Evolutionary conservation across 1,140 invertebrate genomes (phyloP), one percentile per base, ranked within the genome.

Genomic region (Spodoptera frugiperda): DNA sequence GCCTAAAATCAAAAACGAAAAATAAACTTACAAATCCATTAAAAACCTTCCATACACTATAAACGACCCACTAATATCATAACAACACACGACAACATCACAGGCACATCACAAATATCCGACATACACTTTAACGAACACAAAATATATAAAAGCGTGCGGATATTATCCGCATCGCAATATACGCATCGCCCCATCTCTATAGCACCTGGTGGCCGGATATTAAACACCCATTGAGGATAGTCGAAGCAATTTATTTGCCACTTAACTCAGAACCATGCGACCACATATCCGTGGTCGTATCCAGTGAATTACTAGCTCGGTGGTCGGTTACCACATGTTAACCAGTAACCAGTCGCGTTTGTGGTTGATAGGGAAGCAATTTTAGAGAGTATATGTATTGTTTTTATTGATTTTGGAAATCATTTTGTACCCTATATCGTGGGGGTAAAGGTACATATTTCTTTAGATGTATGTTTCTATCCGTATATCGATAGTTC

Each of bases 201-300:
- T 73, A 73, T 48, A 54, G 59, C 71, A 73, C 71, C 71, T 73
- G 71, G 55, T 53, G 17, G 33, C 57, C 71, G 55, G 71, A 73
- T 73, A 73, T 73, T 73, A 73, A 61, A 57, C 44, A 44, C 39
- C 71, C 55, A 73, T 73, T 73, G 55, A 49, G 54, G 54, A 44
- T 61, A 61, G 63, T 57, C 55, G 55, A 49, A 25, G 54, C 71
- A 73, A 73, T 73, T 73, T 73, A 73, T 73, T 73, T 73, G 71
- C 55, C 71, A 73, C 71, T 73, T 73, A 72, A 73, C 71, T 59
- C 71, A 73, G 44, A 17, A 61, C 55, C 71, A 73, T 21, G 55
- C 44, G 55, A 73, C 71, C 71, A 73, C 55, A 73, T 51, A 51
- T 33, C 21, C 39, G 55, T 73, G 71, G 71, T 51, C 55, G 55